Conservation (phyloP, 37 sponge, comb jelly and placozoan species). For the Eunapius fragilis region DNA sequence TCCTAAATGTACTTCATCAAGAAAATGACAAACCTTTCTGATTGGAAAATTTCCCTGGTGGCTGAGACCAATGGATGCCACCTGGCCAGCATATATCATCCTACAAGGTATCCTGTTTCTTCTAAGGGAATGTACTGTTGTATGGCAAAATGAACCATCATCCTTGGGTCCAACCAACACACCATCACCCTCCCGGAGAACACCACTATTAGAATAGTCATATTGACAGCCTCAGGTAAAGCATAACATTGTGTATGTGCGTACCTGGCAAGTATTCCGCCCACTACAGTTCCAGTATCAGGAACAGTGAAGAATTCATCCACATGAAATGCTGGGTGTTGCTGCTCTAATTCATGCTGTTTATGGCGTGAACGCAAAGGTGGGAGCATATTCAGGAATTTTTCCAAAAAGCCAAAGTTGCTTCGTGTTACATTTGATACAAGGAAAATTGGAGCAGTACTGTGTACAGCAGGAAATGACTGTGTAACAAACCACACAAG, state of each 20-base stretch:
- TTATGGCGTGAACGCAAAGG: slow-evolving; percentile 41
- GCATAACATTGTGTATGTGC: neutral
- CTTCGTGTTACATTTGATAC: slow-evolving; percentile 92
- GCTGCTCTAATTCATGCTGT: slow-evolving; percentile 60
- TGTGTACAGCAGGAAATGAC: slow-evolving; percentile 14
- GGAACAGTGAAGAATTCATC: slow-evolving; percentile 94
- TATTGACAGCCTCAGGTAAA: neutral
- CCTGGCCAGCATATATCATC: slow-evolving; percentile 89
- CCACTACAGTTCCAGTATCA: slow-evolving; percentile 80
- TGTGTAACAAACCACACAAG: neutral
- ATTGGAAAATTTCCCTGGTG: slow-evolving; percentile 50
- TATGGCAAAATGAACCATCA: slow-evolving; percentile 51
- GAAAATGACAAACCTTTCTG: slow-evolving; percentile 65
- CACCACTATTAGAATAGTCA: slow-evolving; percentile 65
- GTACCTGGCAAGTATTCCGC: slow-evolving; percentile 87
- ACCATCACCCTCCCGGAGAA: slow-evolving; percentile 81
- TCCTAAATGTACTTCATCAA: neutral
- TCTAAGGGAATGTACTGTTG: slow-evolving; percentile 72
- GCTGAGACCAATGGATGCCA: slow-evolving; percentile 84
- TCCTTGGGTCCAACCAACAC: slow-evolving; percentile 83
- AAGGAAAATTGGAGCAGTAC: slow-evolving; percentile 84
- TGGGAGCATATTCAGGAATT: slow-evolving; percentile 86
- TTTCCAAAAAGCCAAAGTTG: slow-evolving; percentile 78
- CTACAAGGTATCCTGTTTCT: slow-evolving; percentile 82
- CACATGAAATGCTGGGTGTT: slow-evolving; percentile 81